phyloP scores from a whole-genome alignment of 2,113 vertebrate genomes.

The Prionailurus bengalensis region DNA sequence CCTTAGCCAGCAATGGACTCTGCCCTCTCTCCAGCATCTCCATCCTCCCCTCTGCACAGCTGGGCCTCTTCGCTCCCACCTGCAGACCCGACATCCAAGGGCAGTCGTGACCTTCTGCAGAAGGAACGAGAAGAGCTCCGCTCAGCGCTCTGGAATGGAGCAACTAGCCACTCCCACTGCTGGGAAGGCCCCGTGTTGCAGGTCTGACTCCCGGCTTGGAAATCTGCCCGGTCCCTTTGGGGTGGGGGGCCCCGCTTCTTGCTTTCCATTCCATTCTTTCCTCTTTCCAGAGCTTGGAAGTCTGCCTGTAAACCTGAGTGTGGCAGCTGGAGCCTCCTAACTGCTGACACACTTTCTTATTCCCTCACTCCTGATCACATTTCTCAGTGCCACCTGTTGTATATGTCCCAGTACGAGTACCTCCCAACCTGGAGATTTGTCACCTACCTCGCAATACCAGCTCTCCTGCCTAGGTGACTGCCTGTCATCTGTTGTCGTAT shows the following conservation, averaged over 20 bases:
- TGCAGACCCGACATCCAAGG: neutral
- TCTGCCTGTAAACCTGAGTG: slow-evolving; percentile 48
- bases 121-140: slow-evolving; percentile 36
- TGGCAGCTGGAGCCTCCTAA: slow-evolving; percentile 14
- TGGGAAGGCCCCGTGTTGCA: neutral
- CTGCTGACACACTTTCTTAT: slow-evolving; percentile 35
- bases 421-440: neutral
- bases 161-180: neutral
- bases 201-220: slow-evolving; percentile 70
- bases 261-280: slow-evolving; percentile 48
- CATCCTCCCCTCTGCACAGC: neutral
- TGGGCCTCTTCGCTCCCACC: slow-evolving; percentile 38
- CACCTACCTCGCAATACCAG: neutral
- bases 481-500: neutral
- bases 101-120: neutral
- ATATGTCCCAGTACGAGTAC: neutral
- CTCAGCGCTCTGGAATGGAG: slow-evolving; percentile 35
- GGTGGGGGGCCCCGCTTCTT: slow-evolving; percentile 30
- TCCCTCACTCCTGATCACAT: slow-evolving; percentile 14
- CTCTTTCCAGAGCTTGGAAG: slow-evolving; percentile 64
- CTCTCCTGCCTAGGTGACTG: neutral
- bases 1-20: neutral
- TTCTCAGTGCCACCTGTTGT: slow-evolving; percentile 65
- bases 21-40: neutral
- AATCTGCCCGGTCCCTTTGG: slow-evolving; percentile 45